These are phyloP conservation scores for Coenonympha arcania DNA, from an alignment of 2,888 invertebrate species.

Conservation along the genomic window DNA sequence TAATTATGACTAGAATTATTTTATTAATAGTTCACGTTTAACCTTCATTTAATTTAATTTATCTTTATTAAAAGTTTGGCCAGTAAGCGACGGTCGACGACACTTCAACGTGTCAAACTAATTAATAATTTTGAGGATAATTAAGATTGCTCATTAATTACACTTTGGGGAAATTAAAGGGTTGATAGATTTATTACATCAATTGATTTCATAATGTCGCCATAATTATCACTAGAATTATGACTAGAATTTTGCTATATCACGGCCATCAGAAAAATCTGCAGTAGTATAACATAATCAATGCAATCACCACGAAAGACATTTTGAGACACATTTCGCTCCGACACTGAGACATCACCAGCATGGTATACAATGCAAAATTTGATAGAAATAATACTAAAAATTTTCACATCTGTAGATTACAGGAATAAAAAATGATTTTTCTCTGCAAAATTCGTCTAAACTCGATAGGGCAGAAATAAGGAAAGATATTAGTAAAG, in stretches of 20 bases:
- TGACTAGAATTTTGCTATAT: no score
- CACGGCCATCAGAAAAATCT: no score
- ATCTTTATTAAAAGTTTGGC: background rate
- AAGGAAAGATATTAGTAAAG: background rate
- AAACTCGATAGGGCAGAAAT: background rate
- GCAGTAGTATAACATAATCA: no score
- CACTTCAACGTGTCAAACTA: constrained; percentile 1
- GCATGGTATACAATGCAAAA: no score
- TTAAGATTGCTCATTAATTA: constrained; percentile 2
- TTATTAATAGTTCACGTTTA: background rate
- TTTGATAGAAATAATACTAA: no score
- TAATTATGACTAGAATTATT: background rate
- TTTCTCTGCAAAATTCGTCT: background rate
- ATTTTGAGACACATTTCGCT: no score
- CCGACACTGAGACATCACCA: no score
- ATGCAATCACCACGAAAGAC: no score
- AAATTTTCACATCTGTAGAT: no score
- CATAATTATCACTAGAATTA: no score
- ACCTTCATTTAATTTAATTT: constrained; percentile 1
- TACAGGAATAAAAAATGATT: no score
- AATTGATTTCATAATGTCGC: no score
- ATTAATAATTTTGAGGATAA: background rate
- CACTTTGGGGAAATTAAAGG: constrained; percentile 20
- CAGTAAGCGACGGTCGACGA: background rate
- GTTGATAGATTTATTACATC: constrained; percentile 19